phyloP scores from a whole-genome alignment of 2,113 vertebrate genomes.

The Amazona vittata region DNA sequence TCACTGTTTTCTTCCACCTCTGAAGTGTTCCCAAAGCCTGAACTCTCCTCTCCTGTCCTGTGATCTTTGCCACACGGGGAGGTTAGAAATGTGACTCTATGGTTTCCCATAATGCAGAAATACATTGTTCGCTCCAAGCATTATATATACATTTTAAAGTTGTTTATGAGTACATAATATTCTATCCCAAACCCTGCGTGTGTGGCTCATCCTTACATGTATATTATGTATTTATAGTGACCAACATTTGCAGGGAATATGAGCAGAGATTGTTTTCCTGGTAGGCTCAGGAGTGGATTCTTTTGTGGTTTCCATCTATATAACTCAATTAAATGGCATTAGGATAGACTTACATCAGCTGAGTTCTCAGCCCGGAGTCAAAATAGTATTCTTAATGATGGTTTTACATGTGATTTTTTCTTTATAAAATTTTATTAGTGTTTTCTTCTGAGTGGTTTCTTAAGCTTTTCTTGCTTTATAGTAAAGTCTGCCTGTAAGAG shows the following conservation, averaged over 20 bases:
- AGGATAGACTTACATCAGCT: conserved; percentile 48
- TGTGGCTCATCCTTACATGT: background rate
- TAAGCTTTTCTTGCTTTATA: background rate
- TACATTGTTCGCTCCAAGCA: background rate
- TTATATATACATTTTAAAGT: background rate
- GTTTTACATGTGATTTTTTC: conserved; percentile 40
- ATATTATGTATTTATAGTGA: conserved; percentile 30
- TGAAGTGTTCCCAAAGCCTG: background rate
- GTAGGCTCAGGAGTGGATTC: background rate
- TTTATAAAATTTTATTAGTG: background rate
- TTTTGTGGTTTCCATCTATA: background rate
- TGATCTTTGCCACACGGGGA: background rate
- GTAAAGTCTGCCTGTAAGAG: background rate
- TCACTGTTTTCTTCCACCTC: background rate
- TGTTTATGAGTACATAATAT: background rate
- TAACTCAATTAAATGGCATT: conserved; percentile 58
- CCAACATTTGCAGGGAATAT: background rate
- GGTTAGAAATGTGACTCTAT: background rate
- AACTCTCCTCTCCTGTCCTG: background rate
- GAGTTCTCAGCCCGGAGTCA: background rate
- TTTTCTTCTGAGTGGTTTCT: conserved; percentile 19
- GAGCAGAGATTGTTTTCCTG: conserved; percentile 1
- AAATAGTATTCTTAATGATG: conserved; percentile 16
- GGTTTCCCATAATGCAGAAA: background rate
- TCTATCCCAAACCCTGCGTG: background rate